phyloP scores from a whole-genome alignment of 2,888 invertebrate species.

The Cosmia pyralina region DNA sequence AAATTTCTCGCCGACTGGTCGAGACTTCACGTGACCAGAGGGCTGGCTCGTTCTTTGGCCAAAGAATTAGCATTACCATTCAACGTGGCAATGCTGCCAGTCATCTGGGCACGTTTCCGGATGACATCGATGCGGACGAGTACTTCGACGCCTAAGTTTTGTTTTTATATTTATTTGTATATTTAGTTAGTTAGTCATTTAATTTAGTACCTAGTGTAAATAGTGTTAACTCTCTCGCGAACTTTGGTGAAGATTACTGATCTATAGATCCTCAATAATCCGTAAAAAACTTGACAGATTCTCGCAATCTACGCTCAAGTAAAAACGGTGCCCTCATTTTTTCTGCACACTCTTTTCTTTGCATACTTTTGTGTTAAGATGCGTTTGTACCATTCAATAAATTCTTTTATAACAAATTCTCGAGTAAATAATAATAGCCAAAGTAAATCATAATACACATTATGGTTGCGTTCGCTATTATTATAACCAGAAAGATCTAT shows the following conservation, averaged over 20 bases:
- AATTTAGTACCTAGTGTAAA: too few relatives aligned
- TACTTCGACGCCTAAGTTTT: too few relatives aligned
- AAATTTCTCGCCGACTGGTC: too few relatives aligned
- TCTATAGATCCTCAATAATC: conserved; percentile 20
- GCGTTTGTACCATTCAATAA: background rate
- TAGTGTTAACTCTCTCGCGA: too few relatives aligned
- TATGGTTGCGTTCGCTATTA: background rate
- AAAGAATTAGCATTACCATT: too few relatives aligned
- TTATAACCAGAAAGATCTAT: background rate
- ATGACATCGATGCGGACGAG: too few relatives aligned
- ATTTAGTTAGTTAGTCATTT: too few relatives aligned
- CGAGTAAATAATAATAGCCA: background rate
- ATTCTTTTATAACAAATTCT: background rate
- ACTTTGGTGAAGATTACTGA: conserved; percentile 12
- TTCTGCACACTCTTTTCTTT: conserved; percentile 19
- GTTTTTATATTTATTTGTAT: too few relatives aligned
- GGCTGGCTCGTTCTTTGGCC: too few relatives aligned
- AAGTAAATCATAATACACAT: background rate
- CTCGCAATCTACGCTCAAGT: conserved; percentile 31
- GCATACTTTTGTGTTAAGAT: background rate
- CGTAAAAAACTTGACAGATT: conserved; percentile 35
- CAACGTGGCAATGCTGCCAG: too few relatives aligned
- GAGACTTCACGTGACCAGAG: too few relatives aligned
- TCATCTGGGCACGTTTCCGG: too few relatives aligned
- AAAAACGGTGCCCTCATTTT: conserved; percentile 48